These are phyloP conservation scores for Zoanthus gigantus DNA, from an alignment of 92 coral and sea anemone genomes.

Conservation along the genomic window DNA sequence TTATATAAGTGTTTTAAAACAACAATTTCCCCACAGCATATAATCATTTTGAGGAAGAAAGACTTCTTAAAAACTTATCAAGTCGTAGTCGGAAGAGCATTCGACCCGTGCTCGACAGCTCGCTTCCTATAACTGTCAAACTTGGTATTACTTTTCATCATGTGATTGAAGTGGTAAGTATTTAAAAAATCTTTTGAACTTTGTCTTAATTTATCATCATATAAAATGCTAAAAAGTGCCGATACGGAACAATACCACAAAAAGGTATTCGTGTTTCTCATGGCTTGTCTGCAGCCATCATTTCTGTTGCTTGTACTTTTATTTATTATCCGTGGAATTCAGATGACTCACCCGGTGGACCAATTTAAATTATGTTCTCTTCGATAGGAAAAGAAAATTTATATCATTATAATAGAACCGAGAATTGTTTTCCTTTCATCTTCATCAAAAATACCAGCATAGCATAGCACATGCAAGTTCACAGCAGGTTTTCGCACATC, in stretches of 20 bases:
- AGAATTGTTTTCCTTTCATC: not conserved
- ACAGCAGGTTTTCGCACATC: not conserved
- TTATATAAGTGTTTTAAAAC: not conserved
- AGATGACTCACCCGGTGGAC: too few relatives aligned
- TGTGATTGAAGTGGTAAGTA: conserved; percentile 85
- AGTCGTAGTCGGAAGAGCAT: conserved; percentile 48
- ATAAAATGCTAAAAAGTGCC: not conserved
- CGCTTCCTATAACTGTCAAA: conserved; percentile 62
- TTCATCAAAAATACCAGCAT: not conserved
- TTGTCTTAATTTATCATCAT: not conserved
- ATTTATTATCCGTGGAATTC: too few relatives aligned
- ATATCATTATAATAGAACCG: not conserved
- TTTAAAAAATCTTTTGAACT: not conserved
- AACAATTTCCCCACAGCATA: conserved; percentile 2
- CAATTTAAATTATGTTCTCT: not conserved
- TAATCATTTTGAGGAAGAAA: conserved; percentile 50
- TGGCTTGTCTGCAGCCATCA: not conserved
- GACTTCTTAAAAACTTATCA: conserved; percentile 41
- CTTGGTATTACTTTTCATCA: conserved; percentile 83
- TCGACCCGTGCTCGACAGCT: conserved; percentile 73
- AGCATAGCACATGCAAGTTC: not conserved
- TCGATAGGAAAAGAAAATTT: not conserved
- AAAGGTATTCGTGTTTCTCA: not conserved
- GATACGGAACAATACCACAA: not conserved
- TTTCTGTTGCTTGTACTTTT: too few relatives aligned